Evolutionary conservation across 2,113 vertebrate species (phyloP).

Genomic region (Microtus richardsoni): DNA sequence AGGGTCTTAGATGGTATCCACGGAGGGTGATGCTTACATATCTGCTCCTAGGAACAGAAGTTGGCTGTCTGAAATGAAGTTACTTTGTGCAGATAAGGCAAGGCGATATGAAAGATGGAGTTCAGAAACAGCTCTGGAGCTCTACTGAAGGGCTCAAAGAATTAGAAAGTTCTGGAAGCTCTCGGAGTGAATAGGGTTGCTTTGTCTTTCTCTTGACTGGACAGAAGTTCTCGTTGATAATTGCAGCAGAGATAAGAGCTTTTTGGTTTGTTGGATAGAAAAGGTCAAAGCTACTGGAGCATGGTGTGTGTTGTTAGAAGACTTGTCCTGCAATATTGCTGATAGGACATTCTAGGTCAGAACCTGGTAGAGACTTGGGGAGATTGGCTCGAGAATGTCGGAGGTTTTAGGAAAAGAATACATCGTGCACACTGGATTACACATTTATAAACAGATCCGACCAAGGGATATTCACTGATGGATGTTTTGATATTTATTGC

Average conservation of each 20-base stretch:
- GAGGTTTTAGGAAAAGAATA: neutral
- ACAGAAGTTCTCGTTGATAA: slow-evolving; percentile 30
- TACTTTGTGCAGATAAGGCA: neutral
- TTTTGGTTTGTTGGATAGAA: neutral
- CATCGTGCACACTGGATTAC: neutral
- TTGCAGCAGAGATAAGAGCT: neutral
- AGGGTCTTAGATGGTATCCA: neutral
- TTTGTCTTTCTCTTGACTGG: neutral
- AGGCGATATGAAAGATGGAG: neutral
- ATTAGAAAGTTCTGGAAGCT: neutral
- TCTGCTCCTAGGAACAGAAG: neutral
- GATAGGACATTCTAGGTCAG: neutral
- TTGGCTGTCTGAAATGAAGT: neutral
- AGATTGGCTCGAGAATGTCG: too few species aligned
- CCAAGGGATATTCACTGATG: neutral
- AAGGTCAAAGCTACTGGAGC: neutral
- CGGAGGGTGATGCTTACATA: neutral
- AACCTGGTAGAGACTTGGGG: rapidly evolving
- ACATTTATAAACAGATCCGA: neutral
- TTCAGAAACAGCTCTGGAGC: neutral
- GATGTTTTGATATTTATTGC: slow-evolving; percentile 27
- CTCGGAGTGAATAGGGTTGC: neutral
- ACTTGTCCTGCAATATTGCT: neutral
- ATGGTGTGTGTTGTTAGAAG: neutral
- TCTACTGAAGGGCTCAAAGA: neutral